These are phyloP conservation scores for Mystacornis crossleyi DNA, from an alignment of 2,113 vertebrate genomes.

Conservation along the genomic window DNA sequence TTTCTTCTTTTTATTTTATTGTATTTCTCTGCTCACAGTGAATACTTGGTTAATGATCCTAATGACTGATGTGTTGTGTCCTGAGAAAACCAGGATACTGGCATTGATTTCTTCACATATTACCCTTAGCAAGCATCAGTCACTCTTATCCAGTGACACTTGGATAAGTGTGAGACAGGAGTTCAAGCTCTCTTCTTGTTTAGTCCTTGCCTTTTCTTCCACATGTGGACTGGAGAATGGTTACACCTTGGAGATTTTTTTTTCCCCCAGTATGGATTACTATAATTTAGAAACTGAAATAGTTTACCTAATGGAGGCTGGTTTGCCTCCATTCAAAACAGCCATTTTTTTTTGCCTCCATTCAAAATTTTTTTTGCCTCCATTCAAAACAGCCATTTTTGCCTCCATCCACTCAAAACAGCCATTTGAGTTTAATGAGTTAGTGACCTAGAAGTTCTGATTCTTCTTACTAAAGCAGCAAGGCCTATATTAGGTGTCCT, in stretches of 20 bases:
- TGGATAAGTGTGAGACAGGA: neutral
- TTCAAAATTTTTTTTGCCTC: too few relatives aligned
- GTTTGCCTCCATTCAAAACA: too few relatives aligned
- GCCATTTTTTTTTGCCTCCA: too few relatives aligned
- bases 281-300: neutral
- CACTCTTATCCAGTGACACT: neutral
- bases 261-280: neutral
- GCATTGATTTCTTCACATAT: neutral
- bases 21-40: neutral
- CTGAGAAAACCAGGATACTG: neutral
- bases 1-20: neutral
- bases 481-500: neutral
- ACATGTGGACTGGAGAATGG: fast-evolving
- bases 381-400: too few relatives aligned
- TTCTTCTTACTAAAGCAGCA: neutral
- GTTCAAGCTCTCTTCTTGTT: neutral
- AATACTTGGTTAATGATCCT: neutral
- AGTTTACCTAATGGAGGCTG: neutral
- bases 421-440: neutral
- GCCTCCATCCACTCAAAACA: too few relatives aligned
- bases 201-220: neutral
- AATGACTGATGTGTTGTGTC: neutral
- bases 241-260: neutral
- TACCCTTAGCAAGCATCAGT: neutral
- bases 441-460: neutral